These are phyloP conservation scores for Pollenia angustigena DNA, from an alignment of 2,888 invertebrate species.

Conservation along the genomic window DNA sequence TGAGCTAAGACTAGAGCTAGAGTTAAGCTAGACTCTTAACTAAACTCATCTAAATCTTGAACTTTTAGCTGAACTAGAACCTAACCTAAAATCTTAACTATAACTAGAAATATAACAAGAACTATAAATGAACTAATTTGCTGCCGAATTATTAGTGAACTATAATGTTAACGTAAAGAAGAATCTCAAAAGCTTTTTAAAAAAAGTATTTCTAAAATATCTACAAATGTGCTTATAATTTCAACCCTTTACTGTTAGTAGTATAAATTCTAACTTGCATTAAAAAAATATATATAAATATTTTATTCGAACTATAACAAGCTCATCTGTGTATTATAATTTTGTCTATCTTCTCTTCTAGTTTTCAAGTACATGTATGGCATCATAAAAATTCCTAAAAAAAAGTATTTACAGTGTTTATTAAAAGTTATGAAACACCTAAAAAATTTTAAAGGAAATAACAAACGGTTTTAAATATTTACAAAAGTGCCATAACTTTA, in stretches of 20 bases:
- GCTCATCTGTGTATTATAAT: conserved; percentile 4
- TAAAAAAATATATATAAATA: background rate
- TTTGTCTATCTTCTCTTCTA: conserved; percentile 18
- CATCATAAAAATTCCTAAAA: conserved; percentile 32
- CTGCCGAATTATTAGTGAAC: too few relatives aligned
- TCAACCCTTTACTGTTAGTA: background rate
- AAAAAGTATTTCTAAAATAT: background rate
- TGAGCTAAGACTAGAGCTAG: too few relatives aligned
- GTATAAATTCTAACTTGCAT: background rate
- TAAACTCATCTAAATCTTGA: too few relatives aligned
- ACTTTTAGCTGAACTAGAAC: too few relatives aligned
- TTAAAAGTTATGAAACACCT: background rate
- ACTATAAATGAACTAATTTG: too few relatives aligned
- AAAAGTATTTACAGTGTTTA: background rate
- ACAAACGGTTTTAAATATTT: background rate
- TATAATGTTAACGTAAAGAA: background rate
- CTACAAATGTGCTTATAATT: background rate
- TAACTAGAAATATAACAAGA: too few relatives aligned
- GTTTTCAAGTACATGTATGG: conserved; percentile 48
- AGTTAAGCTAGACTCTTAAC: too few relatives aligned
- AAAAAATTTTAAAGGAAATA: background rate
- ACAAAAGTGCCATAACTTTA: background rate
- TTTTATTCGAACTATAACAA: conserved; percentile 2
- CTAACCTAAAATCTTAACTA: too few relatives aligned
- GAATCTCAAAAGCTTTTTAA: background rate